phyloP scores from a whole-genome alignment of 2,797 vertebrate genomes.

The Otus scops region DNA sequence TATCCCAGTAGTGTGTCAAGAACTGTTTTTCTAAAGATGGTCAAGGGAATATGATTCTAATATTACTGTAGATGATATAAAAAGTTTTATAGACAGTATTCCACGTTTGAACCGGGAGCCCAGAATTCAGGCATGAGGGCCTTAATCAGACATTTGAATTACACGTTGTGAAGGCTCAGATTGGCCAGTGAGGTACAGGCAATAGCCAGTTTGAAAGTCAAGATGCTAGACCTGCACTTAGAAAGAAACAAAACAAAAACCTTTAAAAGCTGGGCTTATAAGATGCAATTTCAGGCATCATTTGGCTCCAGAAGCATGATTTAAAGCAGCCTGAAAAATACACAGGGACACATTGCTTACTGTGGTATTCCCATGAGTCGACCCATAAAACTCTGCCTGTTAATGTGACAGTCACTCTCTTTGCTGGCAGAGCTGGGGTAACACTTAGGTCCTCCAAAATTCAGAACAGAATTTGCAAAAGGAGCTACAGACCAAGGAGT shows the following conservation, averaged over 20 bases:
- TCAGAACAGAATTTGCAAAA: background rate
- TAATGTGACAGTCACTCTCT: too few relatives aligned
- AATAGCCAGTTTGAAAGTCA: background rate
- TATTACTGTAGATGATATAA: slow-evolving; percentile 50
- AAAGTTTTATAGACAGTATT: slow-evolving; percentile 46
- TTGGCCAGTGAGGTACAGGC: background rate
- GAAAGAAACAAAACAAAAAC: background rate
- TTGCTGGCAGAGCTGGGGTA: background rate
- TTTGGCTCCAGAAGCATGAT: background rate
- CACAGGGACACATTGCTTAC: background rate
- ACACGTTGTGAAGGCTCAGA: background rate
- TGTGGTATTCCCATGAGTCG: background rate
- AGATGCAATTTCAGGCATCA: background rate
- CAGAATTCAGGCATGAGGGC: background rate
- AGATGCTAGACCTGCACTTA: background rate
- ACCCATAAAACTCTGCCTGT: background rate
- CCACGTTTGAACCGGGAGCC: slow-evolving; percentile 26
- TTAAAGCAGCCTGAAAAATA: background rate
- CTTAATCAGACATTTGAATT: background rate
- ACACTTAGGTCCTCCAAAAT: background rate
- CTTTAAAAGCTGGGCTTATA: background rate
- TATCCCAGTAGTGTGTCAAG: slow-evolving; percentile 38
- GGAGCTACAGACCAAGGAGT: background rate
- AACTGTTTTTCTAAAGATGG: slow-evolving; percentile 43
- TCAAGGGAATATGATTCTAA: slow-evolving; percentile 54